These are phyloP conservation scores for Prenolepis imparis DNA, from an alignment of 2,888 invertebrate genomes.

Conservation along the genomic window DNA sequence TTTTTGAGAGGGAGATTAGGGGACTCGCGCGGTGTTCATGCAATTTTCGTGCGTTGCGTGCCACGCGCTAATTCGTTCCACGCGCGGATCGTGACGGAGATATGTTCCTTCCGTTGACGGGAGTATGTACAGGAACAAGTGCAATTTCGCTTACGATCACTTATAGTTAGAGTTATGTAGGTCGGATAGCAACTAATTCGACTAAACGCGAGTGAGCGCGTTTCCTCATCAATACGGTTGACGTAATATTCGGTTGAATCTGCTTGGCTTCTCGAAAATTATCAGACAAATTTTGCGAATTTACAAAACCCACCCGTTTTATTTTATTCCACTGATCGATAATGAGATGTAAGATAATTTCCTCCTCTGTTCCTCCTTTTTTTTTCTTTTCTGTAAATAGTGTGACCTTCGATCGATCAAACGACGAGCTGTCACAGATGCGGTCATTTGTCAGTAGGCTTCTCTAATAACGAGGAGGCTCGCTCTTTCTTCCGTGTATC, in stretches of 20 bases:
- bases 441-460: slow-evolving; percentile 75
- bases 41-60: slow-evolving; percentile 69
- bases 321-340: background rate
- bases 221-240: slow-evolving; percentile 15
- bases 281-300: slow-evolving; percentile 1
- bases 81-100: slow-evolving; percentile 57
- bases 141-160: slow-evolving; percentile 45
- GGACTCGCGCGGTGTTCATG: slow-evolving; percentile 66
- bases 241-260: background rate
- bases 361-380: background rate
- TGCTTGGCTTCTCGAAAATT: background rate
- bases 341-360: background rate
- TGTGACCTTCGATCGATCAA: slow-evolving; percentile 33
- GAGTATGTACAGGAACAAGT: slow-evolving; percentile 28
- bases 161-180: slow-evolving; percentile 19
- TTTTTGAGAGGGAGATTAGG: slow-evolving; percentile 85
- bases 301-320: background rate
- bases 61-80: slow-evolving; percentile 63
- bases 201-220: slow-evolving; percentile 12
- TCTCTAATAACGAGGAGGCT: slow-evolving; percentile 74
- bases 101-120: slow-evolving; percentile 50
- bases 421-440: slow-evolving; percentile 68
- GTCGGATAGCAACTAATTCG: slow-evolving; percentile 39
- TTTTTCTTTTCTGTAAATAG: background rate
- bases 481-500: slow-evolving; percentile 53